Base-by-base conservation (phyloP, 2,113 vertebrate species). In the human region DNA sequence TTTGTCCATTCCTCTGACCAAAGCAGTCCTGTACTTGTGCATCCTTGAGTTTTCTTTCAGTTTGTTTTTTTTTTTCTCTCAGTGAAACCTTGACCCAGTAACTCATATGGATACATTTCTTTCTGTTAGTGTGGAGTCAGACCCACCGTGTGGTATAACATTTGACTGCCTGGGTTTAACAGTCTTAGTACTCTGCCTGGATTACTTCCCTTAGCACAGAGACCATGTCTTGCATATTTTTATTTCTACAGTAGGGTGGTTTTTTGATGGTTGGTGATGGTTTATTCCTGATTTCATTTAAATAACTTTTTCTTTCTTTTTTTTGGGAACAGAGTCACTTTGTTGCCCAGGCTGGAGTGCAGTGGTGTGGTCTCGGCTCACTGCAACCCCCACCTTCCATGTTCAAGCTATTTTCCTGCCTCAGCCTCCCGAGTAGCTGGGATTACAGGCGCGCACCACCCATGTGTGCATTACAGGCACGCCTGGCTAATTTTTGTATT, bases 271-370 rank as follows among this genome's bases (percentile, higher is more conserved):
- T 32, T 87, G 43, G 30, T 87, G 16, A 45, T 80, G 35, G 14
- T 78, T 80, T 92, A 57, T n/a, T 76, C 72, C 66, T 95, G 11
- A 80, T 91, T 96, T 70, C 23, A 91, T 20, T 82, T 94, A 72
- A 78, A 78, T 2, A 85, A 79, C 27, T 88, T 68, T 76, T 64
- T 32, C 61, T 64, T 64, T 64, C 61, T 30, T 61, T 30, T 30
- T 61, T 30, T 6, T 6, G 6, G 61, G 61, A 30, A 30, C 57
- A 64, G 61, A 64, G 61, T 64, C 61, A 64, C 61, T 64, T 27
- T 64, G 12, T 64, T 64, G 61, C 27, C 61, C 61, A 32, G 61
- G 61, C 61, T 32, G 61, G 61, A 64, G 61, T 30, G 12, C 12
- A 32, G 61, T 64, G 27, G 61, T 64, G 12, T 64, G 61, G 61